phyloP scores from a whole-genome alignment of 2,888 invertebrate genomes.

The Carabus problematicus region DNA sequence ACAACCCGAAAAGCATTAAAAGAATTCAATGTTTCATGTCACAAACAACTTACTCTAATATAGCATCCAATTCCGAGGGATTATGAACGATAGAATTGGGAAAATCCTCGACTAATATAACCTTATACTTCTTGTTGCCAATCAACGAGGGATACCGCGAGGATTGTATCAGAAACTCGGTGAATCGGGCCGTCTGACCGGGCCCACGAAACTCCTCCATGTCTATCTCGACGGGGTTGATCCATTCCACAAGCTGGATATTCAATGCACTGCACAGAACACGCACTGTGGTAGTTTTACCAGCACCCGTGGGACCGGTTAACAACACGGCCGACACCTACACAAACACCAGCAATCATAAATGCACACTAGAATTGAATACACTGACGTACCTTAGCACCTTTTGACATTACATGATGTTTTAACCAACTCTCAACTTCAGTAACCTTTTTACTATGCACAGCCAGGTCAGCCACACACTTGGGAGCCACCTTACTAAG shows the following conservation, averaged over 20 bases:
- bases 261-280: conserved; percentile 69
- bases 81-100: conserved; percentile 78
- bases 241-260: conserved; percentile 77
- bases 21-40: not conserved
- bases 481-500: conserved; percentile 68
- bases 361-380: not conserved
- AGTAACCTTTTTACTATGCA: conserved; percentile 76
- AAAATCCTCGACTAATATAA: conserved; percentile 81
- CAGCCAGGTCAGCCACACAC: conserved; percentile 69
- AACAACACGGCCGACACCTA: conserved; percentile 68
- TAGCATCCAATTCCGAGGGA: conserved; percentile 68
- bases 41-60: conserved; percentile 69
- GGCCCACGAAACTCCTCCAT: conserved; percentile 63
- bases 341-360: conserved; percentile 27
- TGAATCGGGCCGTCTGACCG: conserved; percentile 73
- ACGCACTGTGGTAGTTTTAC: conserved; percentile 78
- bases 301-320: conserved; percentile 84
- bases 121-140: conserved; percentile 62
- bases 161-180: conserved; percentile 78
- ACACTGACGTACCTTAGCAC: conserved; percentile 24
- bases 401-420: conserved; percentile 47
- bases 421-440: conserved; percentile 76
- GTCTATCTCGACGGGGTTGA: conserved; percentile 77
- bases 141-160: conserved; percentile 76
- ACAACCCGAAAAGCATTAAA: conserved; percentile 21